phyloP scores from a whole-genome alignment of 2,797 vertebrate species.

The Delichon dasypus region DNA sequence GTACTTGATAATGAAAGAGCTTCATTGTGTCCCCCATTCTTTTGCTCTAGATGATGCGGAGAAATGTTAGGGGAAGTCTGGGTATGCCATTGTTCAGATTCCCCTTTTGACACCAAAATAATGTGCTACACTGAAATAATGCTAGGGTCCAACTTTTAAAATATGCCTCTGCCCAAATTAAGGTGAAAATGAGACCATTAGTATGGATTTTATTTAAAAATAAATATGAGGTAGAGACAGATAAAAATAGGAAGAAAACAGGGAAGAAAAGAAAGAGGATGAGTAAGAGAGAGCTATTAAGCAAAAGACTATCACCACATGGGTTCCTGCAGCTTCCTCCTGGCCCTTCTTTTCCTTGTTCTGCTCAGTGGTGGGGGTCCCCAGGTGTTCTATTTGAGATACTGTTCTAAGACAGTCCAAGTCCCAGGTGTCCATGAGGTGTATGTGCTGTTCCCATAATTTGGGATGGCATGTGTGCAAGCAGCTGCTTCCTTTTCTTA shows the following conservation, averaged over 20 bases:
- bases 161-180: too few relatives aligned
- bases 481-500: neutral
- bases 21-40: neutral
- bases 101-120: neutral
- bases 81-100: neutral
- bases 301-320: neutral
- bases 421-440: accelerated
- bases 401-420: neutral
- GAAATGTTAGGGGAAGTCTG: neutral
- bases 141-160: neutral
- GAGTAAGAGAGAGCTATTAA: neutral
- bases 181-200: neutral
- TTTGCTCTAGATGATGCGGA: neutral
- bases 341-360: neutral
- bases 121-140: neutral
- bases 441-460: accelerated
- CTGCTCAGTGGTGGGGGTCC: neutral
- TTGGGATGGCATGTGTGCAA: neutral
- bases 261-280: neutral
- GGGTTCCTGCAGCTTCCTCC: neutral
- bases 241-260: neutral
- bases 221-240: neutral
- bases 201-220: neutral
- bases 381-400: too few relatives aligned
- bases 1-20: neutral